Base-by-base conservation (phyloP, 2,797 vertebrate species). In the Tamandua tetradactyla region DNA sequence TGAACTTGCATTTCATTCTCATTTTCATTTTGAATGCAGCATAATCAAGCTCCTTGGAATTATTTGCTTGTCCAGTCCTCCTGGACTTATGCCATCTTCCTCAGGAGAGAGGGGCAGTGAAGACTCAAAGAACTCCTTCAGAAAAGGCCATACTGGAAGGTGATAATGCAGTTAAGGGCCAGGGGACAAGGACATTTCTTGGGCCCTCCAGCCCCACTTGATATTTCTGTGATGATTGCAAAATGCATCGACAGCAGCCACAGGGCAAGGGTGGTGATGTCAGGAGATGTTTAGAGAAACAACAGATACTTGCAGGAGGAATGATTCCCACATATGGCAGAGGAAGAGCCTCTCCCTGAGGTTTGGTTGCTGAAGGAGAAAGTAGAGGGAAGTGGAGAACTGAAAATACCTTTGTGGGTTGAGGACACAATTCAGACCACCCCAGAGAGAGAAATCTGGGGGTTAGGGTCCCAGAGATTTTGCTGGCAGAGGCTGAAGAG, bases 1-100 rank as follows among this genome's bases (percentile, higher is more conserved):
- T 82, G 80, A 74, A 78, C 22, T 72, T 86, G 23, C 66, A n/a
- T 84, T 96, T 95, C 75, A 90, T 84, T 95, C 94, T 95, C 79
- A 88, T 85, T 95, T 95, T 87, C 71, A 87, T 95, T 95, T 94
- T 74, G 80, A 94, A 82, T 85, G 5, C 32, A 81, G 5, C 12
- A 17, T 49, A 86, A 61, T 96, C 74, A 66, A 37, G 78, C 35
- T 74, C 61, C 69, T 42, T 66, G 52, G 91, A 93, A 91, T 68
- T 75, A 32, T 91, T 91, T 87, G 47, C 61, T 72, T 55, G 35
- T 83, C 47, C 32, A 88, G 0, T 90, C 72, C 20, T 87, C n/a
- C 68, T 88, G 64, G 30, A 61, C 52, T 84, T 79, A 32, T 37
- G 78, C 44, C 74, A 11, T 44, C n/a, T n/a, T 93, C 25, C 14